phyloP scores from a whole-genome alignment of 1,140 invertebrate species.

The Pantala flavescens region DNA sequence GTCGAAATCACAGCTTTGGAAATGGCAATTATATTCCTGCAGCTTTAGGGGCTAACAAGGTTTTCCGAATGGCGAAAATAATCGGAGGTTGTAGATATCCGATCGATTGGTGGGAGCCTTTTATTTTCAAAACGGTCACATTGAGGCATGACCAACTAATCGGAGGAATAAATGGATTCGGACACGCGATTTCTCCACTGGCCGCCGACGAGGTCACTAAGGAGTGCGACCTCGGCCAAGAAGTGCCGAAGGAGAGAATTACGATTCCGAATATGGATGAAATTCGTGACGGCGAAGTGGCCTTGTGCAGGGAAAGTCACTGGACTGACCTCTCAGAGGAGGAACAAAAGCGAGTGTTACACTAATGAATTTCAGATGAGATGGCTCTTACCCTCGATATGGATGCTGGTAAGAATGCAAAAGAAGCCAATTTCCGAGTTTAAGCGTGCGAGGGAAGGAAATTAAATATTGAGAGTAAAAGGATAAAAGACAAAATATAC shows the following conservation, averaged over 20 bases:
- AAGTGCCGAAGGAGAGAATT: neutral
- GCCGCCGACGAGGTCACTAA: neutral
- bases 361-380: neutral
- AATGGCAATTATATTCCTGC: too few species aligned
- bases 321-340: neutral
- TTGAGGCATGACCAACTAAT: conserved; percentile 1
- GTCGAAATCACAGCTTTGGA: too few species aligned
- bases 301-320: neutral
- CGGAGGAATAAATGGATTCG: neutral
- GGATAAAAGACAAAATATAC: too few species aligned
- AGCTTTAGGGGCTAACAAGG: too few species aligned
- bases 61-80: too few species aligned
- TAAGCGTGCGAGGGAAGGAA: too few species aligned
- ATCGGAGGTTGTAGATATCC: neutral
- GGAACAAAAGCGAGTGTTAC: neutral
- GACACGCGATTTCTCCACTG: neutral
- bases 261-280: conserved; percentile 1
- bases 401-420: too few species aligned
- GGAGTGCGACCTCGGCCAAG: neutral
- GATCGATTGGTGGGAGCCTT: neutral
- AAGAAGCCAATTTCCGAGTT: too few species aligned
- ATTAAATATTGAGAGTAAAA: too few species aligned
- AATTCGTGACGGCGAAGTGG: neutral
- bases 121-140: neutral
- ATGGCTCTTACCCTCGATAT: too few species aligned